phyloP scores from a whole-genome alignment of 2,888 invertebrate genomes.

The Tridacna crocea region DNA sequence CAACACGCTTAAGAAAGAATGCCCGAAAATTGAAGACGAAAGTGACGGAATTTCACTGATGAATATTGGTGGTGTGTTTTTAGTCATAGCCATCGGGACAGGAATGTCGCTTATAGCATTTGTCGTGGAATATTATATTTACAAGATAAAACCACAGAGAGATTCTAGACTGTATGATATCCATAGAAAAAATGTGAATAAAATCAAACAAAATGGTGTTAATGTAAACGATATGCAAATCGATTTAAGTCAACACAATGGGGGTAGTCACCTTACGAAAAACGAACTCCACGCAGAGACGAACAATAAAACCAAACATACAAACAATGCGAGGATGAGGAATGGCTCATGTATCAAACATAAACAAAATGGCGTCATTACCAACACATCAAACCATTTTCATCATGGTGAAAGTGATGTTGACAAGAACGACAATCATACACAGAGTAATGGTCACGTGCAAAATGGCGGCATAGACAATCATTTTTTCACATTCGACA shows the following conservation, averaged over 20 bases:
- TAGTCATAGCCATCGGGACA: slow-evolving; percentile 98
- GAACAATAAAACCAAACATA: not conserved
- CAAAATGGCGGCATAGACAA: slow-evolving; percentile 34
- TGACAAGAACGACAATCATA: slow-evolving; percentile 17
- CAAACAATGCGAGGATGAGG: not conserved
- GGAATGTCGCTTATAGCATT: slow-evolving; percentile 95
- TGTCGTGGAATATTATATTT: slow-evolving; percentile 92
- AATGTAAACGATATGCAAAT: slow-evolving; percentile 1
- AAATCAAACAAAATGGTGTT: not conserved
- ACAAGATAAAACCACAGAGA: slow-evolving; percentile 64
- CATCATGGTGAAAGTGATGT: not conserved
- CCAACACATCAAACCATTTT: not conserved
- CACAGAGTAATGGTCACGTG: slow-evolving; percentile 36
- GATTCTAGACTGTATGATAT: slow-evolving; percentile 42
- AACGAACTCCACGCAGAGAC: not conserved
- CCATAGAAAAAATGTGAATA: not conserved
- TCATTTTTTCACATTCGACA: slow-evolving; percentile 36
- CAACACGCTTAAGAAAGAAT: slow-evolving; percentile 88
- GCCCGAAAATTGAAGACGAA: slow-evolving; percentile 95
- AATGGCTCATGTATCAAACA: not conserved
- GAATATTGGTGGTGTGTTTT: slow-evolving; percentile 98
- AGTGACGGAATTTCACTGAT: slow-evolving; percentile 98
- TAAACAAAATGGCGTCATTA: slow-evolving; percentile 9
- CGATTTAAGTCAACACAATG: slow-evolving; percentile 3
- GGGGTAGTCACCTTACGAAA: not conserved